These are phyloP conservation scores for Vidua macroura DNA, from an alignment of 2,113 vertebrate genomes.

Conservation along the genomic window DNA sequence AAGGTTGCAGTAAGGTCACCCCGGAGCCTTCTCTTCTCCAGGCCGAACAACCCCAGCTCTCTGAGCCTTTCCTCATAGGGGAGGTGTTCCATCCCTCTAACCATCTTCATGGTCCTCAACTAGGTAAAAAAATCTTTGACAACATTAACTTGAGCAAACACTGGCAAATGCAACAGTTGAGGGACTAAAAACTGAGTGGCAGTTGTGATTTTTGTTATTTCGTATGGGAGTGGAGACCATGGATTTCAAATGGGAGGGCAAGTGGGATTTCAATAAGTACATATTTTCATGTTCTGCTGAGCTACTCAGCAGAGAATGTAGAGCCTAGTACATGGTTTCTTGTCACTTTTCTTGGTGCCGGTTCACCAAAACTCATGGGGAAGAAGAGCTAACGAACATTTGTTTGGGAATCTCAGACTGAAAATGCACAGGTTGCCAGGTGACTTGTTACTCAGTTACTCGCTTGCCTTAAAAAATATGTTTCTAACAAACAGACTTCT, in stretches of 20 bases:
- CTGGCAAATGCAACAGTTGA: not conserved
- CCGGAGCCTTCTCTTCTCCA: conserved; percentile 3
- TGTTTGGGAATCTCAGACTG: not conserved
- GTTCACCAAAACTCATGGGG: not conserved
- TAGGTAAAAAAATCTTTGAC: not conserved
- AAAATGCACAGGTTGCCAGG: not conserved
- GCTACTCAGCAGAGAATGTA: not conserved
- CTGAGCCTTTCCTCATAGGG: conserved; percentile 9
- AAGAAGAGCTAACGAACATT: not conserved
- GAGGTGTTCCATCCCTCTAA: not conserved
- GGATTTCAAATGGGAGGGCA: not conserved
- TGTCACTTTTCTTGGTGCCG: not conserved
- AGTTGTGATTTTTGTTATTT: not conserved
- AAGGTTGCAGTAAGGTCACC: not conserved
- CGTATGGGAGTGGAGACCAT: not conserved
- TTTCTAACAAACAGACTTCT: not conserved
- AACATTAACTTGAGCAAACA: not conserved
- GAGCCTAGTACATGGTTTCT: not conserved
- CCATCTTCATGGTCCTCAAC: not conserved
- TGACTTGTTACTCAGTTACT: not conserved
- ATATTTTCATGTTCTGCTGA: not conserved
- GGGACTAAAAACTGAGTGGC: not conserved
- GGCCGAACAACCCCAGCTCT: not conserved
- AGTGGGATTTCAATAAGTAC: not conserved
- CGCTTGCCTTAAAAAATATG: not conserved